Evolutionary conservation across 2,797 vertebrate species (phyloP), one percentile per base, ranked within the genome.

Genomic region (Pangasius mekongensis): DNA sequence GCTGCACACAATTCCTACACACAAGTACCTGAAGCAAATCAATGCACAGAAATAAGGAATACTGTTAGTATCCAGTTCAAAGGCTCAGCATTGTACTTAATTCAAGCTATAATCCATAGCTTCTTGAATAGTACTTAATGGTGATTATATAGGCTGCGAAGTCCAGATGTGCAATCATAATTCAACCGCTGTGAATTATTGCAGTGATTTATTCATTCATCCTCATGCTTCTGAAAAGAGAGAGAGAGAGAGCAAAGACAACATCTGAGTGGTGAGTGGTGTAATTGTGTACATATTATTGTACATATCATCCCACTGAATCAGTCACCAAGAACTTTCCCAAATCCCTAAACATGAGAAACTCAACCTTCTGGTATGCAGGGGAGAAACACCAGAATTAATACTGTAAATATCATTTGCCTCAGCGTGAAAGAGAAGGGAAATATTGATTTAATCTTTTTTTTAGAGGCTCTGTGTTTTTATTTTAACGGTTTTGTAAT

Each of bases 271-370:
- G 47, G 5, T 69, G 62, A 89, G 10, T 64, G 74, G 86, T 62
- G n/a, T 54, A 52, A 66, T 71, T 77, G 67, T 27, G 33, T 67
- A 71, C n/a, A 52, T 43, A 83, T 66, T 78, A 83, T 66, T 84
- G 43, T 43, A 43, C 43, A 43, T 43, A 43, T 43, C 2, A 84
- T 87, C 73, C 18, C 54, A 73, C 16, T 83, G 56, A 87, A 78
- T 86, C 36, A 87, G 81, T 87, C 66, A 84, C 66, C 83, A 83
- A 87, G 86, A 88, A 89, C 82, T 66, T 82, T 87, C 76, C 67
- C 86, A 89, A 85, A 87, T 85, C 76, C 81, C 56, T 47, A 80
- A 86, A 33, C 85, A 90, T 66, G 81, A 88, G 84, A 81, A 87
- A 87, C 47, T 39, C 49, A 33, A 88, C 39, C 81, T 66, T 39